These are phyloP conservation scores for Papilio dardanus DNA, from an alignment of 1,140 invertebrate species.

Conservation along the genomic window DNA sequence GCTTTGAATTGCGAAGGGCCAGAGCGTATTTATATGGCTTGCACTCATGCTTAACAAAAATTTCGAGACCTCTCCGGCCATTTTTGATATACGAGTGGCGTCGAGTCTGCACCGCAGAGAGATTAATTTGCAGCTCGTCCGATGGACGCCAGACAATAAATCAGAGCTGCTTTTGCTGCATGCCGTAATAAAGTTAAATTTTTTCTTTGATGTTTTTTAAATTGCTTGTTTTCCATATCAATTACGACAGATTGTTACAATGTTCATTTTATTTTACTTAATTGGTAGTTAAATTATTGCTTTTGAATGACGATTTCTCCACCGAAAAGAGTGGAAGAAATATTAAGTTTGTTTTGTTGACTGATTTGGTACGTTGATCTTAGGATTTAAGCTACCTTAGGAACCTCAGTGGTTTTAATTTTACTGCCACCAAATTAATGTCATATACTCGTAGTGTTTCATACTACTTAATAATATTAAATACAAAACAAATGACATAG, in stretches of 20 bases:
- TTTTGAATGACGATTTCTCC: no score
- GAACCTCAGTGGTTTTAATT: no score
- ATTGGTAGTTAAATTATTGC: neutral
- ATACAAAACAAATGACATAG: neutral
- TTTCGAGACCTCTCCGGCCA: conserved; percentile 33
- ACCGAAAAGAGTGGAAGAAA: no score
- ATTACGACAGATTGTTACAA: neutral
- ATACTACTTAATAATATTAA: neutral
- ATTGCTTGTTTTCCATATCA: conserved; percentile 27
- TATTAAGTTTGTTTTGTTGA: no score
- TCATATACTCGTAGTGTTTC: no score
- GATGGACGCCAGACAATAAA: conserved; percentile 50
- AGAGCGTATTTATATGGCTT: conserved; percentile 49
- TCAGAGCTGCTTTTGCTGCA: conserved; percentile 37
- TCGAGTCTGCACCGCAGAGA: conserved; percentile 46
- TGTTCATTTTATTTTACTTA: conserved; percentile 2
- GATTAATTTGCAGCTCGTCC: conserved; percentile 56
- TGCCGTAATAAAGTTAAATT: conserved; percentile 35
- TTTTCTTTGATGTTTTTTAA: conserved; percentile 8
- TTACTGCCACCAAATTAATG: no score
- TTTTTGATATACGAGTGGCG: conserved; percentile 56
- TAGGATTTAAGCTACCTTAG: no score
- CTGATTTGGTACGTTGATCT: no score
- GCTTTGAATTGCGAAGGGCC: neutral
- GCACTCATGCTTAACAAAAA: conserved; percentile 41